Conservation (phyloP, 2,888 invertebrate genomes). For the Anthoptus insignis region DNA sequence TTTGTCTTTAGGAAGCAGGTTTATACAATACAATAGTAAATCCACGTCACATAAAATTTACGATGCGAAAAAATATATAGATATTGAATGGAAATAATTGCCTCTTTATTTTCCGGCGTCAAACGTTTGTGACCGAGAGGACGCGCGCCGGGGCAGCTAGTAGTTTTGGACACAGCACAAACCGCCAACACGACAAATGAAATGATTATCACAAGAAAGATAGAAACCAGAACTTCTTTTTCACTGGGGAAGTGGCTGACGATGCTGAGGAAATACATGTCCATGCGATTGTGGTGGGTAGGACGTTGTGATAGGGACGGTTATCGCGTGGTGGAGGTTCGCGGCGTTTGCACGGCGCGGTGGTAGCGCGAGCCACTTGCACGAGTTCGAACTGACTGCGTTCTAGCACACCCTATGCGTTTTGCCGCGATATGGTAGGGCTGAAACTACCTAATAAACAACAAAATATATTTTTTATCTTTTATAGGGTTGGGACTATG, state of each 20-base stretch:
- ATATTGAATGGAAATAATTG: neutral
- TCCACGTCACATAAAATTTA: neutral
- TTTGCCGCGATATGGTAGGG: neutral
- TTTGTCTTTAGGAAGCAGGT: too few species aligned
- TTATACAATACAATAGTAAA: neutral
- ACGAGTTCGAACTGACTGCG: neutral
- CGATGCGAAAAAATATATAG: constrained; percentile 2
- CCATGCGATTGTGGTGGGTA: constrained; percentile 52
- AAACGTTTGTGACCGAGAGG: neutral
- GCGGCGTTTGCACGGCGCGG: constrained; percentile 5
- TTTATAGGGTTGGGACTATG: too few species aligned
- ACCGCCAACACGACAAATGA: neutral
- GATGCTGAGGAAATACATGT: constrained; percentile 68
- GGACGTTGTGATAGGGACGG: constrained; percentile 33
- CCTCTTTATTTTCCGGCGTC: constrained; percentile 7
- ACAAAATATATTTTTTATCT: too few species aligned
- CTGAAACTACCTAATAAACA: too few species aligned
- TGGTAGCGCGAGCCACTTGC: too few species aligned
- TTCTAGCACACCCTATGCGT: neutral
- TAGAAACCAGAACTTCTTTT: constrained; percentile 51
- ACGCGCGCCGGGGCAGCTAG: neutral
- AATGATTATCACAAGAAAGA: constrained; percentile 12
- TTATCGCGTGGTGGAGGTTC: neutral
- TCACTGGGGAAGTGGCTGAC: constrained; percentile 72
- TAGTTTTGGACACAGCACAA: neutral